phyloP scores from a whole-genome alignment of 1,140 invertebrate genomes.

The Cydia strobilella region DNA sequence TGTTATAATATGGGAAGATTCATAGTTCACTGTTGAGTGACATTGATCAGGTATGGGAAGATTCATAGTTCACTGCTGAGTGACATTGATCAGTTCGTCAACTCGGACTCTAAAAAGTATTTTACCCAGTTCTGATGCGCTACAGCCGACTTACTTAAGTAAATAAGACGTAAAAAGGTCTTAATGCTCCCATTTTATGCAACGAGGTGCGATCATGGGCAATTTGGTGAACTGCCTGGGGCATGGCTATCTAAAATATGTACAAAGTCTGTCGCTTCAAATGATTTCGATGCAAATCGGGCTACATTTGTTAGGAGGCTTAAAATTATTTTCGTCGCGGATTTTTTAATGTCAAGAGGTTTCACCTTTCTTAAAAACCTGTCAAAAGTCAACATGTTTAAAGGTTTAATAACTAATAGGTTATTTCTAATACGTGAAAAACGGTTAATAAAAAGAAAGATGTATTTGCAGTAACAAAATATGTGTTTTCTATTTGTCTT shows the following conservation, averaged over 20 bases:
- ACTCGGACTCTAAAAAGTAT: not conserved
- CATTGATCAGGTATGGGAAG: no score
- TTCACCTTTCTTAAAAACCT: no score
- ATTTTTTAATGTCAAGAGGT: not conserved
- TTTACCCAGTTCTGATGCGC: not conserved
- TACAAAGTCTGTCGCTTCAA: slow-evolving; percentile 41
- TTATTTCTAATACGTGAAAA: no score
- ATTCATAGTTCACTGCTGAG: no score
- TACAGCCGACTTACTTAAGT: slow-evolving; percentile 35
- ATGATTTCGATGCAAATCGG: slow-evolving; percentile 49
- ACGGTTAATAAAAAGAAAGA: no score
- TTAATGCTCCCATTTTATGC: slow-evolving; percentile 42
- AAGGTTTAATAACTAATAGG: no score
- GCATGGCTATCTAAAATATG: slow-evolving; percentile 41
- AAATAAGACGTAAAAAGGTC: slow-evolving; percentile 44
- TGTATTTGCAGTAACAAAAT: no score
- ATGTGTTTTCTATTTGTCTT: no score
- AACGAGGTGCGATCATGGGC: slow-evolving; percentile 39
- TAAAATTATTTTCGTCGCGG: not conserved
- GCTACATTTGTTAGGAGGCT: not conserved
- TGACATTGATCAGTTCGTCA: no score
- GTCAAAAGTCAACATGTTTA: no score
- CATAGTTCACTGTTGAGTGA: no score
- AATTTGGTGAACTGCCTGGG: slow-evolving; percentile 40
- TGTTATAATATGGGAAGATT: no score